Evolutionary conservation across 2,797 vertebrate genomes (phyloP).

Genomic region (Pipistrellus pipistrellus): DNA sequence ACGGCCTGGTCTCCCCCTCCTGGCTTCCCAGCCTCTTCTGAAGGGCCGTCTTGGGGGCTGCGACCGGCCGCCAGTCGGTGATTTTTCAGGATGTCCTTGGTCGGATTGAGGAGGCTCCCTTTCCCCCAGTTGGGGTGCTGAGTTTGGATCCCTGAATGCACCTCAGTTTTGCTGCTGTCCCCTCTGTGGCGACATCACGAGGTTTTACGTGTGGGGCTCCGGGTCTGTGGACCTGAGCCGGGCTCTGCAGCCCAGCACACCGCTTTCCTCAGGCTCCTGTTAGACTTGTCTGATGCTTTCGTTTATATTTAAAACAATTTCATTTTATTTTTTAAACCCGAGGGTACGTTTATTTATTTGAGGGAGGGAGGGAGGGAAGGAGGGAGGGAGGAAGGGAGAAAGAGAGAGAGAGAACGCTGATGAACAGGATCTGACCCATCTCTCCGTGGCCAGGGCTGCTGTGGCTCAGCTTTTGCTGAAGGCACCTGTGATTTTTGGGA

Average conservation of each 20-base stretch:
- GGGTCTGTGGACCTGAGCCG: not conserved
- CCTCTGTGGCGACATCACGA: accelerated
- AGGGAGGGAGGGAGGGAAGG: no score
- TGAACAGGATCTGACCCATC: accelerated
- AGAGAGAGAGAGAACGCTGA: accelerated
- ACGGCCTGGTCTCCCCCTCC: not conserved
- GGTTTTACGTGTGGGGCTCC: not conserved
- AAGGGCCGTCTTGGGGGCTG: accelerated
- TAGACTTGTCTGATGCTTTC: not conserved
- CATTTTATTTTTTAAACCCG: not conserved
- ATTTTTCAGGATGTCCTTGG: not conserved
- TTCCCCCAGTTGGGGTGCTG: not conserved
- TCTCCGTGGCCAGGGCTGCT: not conserved
- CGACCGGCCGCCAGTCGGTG: no score
- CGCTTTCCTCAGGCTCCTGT: not conserved
- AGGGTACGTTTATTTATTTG: not conserved
- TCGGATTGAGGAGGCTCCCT: not conserved
- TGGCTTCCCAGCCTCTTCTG: not conserved
- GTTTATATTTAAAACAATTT: not conserved
- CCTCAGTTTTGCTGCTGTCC: no score
- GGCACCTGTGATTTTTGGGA: not conserved
- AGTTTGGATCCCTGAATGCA: not conserved
- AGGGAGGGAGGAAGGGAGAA: no score
- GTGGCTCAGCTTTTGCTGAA: not conserved
- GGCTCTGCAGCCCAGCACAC: not conserved